Evolutionary conservation across 2,888 invertebrate genomes (phyloP), one percentile per base, ranked within the genome.

Genomic region (Chironomus tentans): DNA sequence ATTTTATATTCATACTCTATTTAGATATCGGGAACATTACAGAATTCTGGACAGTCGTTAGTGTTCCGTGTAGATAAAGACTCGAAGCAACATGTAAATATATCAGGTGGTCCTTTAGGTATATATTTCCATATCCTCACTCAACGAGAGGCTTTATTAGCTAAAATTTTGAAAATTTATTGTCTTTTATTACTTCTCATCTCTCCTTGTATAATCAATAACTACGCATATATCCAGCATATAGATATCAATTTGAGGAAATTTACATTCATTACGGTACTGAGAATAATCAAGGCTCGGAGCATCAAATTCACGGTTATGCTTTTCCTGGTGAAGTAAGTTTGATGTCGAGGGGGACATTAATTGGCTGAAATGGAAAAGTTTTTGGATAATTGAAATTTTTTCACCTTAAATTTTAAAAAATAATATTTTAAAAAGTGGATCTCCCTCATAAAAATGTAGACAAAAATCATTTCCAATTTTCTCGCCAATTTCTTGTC

Each of bases 261-360:
- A 93, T 97, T 82, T 95, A 96, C 86, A 93, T 97, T 82, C 97
- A 97, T 85, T 97, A 96, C 82, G 97, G 97, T 47, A 90, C 91
- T 79, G 92, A 92, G 79, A 93, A 97, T 81, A 90, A 90, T 79
- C 89, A 92, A 79, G 99, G 98, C 15, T 98, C 98, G 0, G 98
- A 99, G 83, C 98, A 99, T 84, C 92, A 91, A 80, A 94, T 99
- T 79, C 95, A 96, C 80, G 94, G 95, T 78, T 93, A 95, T 81
- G 91, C 95, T 65, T 99, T 98, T 84, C 98, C 98, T 28, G 98
- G 96, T 77, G 99, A 99, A 91, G 98, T 98, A 82, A 88, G 88
- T 84, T 61, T 22, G 13, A 18, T 70, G 28, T 56, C 18, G 2
- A 56, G 21, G 50, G n/a, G 56, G 15, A 38, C 1, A 7, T 38